Evolutionary conservation across 1,140 invertebrate species (phyloP), one percentile per base, ranked within the genome.

Genomic region (Vollenhovia emeryi): DNA sequence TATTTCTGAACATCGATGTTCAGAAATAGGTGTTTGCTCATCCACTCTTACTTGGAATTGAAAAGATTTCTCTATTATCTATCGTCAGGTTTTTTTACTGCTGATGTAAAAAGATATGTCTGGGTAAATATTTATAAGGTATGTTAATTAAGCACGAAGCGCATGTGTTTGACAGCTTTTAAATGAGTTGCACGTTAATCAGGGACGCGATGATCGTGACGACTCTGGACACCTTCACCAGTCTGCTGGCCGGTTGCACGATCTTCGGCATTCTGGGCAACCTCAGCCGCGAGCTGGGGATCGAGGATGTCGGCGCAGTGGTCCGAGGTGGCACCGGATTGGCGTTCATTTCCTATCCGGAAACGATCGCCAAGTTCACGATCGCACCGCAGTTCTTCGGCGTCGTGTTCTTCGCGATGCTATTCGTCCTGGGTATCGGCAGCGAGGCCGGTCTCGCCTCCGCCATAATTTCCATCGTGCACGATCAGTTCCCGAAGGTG

Each of bases 211-310:
- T 97, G 92, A 97, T 98, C 40, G 96, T 98, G 0, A 97, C 97
- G 3, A 96, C 96, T 0, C 89, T 97, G 83, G 97, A 98, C 89
- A 97, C 97, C 0, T 95, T 97, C n/a, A 98, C 98, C 0, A 98
- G 97, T 88, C 94, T 99, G 7, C 93, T 99, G 43, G 97, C 98
- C 13, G 98, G 98, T 1, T 96, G 98, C 74, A 98, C 98, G 5
- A 98, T 98, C 78, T 98, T 98, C 91, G 97, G 97, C 0, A 97
- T 99, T 74, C 94, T 98, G 24, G 97, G 98, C 1, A 97, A 97
- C 90, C 93, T 97, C 66, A 97, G 97, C 0, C 94, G 96, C 84
- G 96, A 97, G 89, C 94, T 96, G 8, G 95, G 95, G 5, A 94
- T 95, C n/a, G 93, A 94, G 15, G 91, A 94, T 15, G 94, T 96